phyloP scores from a whole-genome alignment of 2,113 vertebrate genomes.

The Psilopogon haemacephalus region DNA sequence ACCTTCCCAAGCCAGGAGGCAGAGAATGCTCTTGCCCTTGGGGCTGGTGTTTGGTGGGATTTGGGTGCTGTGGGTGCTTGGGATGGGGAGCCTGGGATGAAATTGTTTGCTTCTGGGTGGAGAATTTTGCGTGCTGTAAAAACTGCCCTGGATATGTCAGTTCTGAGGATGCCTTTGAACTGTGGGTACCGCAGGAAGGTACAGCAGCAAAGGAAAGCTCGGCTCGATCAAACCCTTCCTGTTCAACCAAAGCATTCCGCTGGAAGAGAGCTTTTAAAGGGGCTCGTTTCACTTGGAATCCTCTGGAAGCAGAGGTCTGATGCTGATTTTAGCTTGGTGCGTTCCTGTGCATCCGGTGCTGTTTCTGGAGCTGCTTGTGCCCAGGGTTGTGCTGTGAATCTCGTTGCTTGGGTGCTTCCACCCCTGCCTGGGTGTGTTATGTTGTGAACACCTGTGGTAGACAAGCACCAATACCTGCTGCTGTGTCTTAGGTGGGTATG shows the following conservation, averaged over 20 bases:
- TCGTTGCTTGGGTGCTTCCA: accelerated
- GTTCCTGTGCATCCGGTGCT: accelerated
- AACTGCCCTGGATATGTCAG: accelerated
- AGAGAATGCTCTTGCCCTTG: accelerated
- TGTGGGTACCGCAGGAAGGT: neutral
- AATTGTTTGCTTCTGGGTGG: accelerated
- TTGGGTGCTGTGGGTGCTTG: neutral
- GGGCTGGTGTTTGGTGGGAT: neutral
- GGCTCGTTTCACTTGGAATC: neutral
- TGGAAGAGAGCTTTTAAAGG: accelerated
- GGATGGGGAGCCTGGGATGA: accelerated
- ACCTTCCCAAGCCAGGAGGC: accelerated
- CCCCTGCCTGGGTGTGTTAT: accelerated
- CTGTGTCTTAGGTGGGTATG: accelerated
- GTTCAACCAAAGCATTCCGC: too few species aligned
- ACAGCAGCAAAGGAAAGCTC: neutral
- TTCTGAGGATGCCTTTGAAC: neutral
- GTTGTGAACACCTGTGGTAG: accelerated
- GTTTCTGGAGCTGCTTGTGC: accelerated
- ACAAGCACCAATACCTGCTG: accelerated
- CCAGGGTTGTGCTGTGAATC: neutral
- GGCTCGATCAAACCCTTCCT: neutral
- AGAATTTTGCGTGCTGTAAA: accelerated
- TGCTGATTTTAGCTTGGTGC: too few species aligned
- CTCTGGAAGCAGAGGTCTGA: accelerated